phyloP scores from a whole-genome alignment of 2,113 vertebrate genomes.

The Lates calcarifer region DNA sequence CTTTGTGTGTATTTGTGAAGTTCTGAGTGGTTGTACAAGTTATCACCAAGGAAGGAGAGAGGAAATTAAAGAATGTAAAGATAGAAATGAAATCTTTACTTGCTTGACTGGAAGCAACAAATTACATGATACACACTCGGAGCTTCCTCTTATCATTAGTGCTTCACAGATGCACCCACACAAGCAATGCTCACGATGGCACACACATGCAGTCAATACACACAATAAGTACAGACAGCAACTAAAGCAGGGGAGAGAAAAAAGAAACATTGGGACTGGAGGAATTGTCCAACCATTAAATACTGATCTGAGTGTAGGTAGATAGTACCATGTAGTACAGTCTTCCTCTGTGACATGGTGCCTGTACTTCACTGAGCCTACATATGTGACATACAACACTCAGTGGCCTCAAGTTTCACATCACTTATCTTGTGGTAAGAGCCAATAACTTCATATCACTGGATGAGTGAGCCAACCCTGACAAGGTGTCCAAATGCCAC shows the following conservation, averaged over 20 bases:
- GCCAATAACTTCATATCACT: no score
- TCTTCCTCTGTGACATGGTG: no score
- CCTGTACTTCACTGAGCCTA: no score
- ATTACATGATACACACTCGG: background rate
- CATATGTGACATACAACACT: no score
- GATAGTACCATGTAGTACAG: no score
- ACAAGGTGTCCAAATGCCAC: no score
- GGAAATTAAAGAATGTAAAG: background rate
- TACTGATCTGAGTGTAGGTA: no score
- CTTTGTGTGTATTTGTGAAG: background rate
- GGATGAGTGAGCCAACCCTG: no score
- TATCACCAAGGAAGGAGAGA: background rate
- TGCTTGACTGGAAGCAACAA: constrained; percentile 11
- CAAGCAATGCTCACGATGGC: constrained; percentile 8
- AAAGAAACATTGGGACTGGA: constrained; percentile 2
- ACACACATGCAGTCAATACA: background rate
- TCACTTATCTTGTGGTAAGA: no score
- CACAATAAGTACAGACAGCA: constrained; percentile 21
- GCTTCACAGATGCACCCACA: constrained; percentile 46
- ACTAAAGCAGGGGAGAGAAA: constrained; percentile 4
- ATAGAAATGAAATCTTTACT: constrained; percentile 12
- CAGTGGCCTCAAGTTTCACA: no score
- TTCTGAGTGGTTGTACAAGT: background rate
- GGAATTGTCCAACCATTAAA: no score
- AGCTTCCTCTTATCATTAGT: constrained; percentile 52